Conservation (phyloP, 2,113 vertebrate species). For the Falcunculus frontatus region DNA sequence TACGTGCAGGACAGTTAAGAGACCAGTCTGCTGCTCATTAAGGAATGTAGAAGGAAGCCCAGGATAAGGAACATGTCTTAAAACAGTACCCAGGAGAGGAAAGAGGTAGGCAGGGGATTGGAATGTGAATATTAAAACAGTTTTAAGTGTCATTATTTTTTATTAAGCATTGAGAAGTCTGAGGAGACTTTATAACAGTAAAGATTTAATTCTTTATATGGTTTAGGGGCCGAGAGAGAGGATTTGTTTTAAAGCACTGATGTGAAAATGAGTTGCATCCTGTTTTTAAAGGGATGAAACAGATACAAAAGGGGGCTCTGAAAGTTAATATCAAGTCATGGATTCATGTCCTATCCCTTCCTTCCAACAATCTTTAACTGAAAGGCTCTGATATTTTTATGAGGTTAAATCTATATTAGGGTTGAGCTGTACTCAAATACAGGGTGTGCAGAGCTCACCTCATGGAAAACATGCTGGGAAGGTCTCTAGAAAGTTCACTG, state of each 20-base stretch:
- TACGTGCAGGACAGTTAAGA: constrained; percentile 25
- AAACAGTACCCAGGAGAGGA: constrained; percentile 4
- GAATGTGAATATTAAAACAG: constrained; percentile 14
- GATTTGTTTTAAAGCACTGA: not conserved
- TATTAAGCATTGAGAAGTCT: constrained; percentile 32
- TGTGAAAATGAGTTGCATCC: not conserved
- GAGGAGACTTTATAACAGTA: not conserved
- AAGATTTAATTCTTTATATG: not conserved
- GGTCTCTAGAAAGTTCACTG: not conserved
- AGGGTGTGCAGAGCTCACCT: not conserved
- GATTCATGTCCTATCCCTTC: not conserved
- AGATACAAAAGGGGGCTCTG: not conserved
- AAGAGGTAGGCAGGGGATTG: not conserved
- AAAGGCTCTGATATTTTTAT: not conserved
- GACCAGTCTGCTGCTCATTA: constrained; percentile 41
- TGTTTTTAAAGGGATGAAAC: not conserved
- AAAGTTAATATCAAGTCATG: not conserved
- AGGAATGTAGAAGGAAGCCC: constrained; percentile 17
- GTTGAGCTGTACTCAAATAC: not conserved
- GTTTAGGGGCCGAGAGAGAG: not conserved
- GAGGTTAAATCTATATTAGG: not conserved
- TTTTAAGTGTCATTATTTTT: constrained; percentile 55
- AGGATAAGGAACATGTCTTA: not conserved
- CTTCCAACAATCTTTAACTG: not conserved
- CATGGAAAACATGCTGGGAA: not conserved